phyloP scores from a whole-genome alignment of 2,888 invertebrate species.

The Mesorhabditis belari region DNA sequence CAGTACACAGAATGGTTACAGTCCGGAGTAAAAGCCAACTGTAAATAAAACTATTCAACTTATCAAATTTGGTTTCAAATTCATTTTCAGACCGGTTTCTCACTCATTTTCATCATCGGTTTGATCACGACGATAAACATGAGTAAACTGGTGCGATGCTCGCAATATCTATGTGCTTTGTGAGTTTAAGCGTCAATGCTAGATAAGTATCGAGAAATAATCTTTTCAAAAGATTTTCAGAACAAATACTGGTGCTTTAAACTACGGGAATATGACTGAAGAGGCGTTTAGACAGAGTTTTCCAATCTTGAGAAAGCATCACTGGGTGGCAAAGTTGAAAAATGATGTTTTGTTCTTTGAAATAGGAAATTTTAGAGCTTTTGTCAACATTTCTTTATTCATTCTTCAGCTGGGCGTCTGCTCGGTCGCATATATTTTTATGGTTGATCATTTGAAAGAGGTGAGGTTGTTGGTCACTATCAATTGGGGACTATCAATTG shows the following conservation, averaged over 20 bases:
- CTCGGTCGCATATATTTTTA: background rate
- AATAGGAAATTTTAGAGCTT: no score
- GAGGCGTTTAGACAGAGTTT: background rate
- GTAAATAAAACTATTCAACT: background rate
- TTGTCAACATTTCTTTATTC: background rate
- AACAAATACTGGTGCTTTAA: background rate
- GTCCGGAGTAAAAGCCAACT: no score
- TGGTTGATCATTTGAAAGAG: background rate
- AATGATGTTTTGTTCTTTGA: no score
- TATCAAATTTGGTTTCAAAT: background rate
- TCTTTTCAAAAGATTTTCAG: no score
- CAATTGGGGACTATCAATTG: no score
- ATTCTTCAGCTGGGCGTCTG: background rate
- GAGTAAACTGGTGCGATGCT: conserved; percentile 45
- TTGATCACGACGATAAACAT: conserved; percentile 44
- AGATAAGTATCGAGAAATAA: background rate
- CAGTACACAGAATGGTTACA: no score
- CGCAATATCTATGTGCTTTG: conserved; percentile 42
- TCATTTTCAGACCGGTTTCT: conserved; percentile 35
- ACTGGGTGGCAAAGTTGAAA: background rate
- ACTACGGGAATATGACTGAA: background rate
- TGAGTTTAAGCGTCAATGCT: conserved; percentile 9
- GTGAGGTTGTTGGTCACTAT: no score
- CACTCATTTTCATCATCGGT: conserved; percentile 40
- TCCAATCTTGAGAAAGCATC: background rate